Percentiles rank a stretch among this genome's conserved stretches.
Evolutionary conservation across 2,113 vertebrate species (phyloP).

Genomic region (Scomber japonicus): DNA sequence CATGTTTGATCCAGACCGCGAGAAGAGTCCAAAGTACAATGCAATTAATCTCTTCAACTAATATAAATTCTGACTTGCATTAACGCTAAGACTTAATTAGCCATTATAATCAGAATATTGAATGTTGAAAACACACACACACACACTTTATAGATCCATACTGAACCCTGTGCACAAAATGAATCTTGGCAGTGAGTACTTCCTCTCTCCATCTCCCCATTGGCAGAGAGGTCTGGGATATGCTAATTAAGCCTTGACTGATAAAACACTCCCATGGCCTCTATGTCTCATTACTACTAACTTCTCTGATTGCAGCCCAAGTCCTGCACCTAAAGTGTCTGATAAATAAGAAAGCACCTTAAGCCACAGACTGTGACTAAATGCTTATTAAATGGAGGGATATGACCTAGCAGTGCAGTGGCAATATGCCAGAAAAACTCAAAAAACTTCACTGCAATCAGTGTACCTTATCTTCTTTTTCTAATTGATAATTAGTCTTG

Average conservation of each 20-base stretch:
- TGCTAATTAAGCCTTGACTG: conserved; percentile 75
- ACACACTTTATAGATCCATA: conserved; percentile 40
- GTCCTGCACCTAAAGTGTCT: conserved; percentile 47
- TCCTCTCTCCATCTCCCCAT: conserved; percentile 62
- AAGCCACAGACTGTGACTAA: conserved; percentile 54
- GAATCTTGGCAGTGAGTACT: conserved; percentile 62
- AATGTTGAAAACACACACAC: conserved; percentile 4
- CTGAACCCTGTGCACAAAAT: conserved; percentile 30
- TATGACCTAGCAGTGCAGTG: conserved; percentile 34
- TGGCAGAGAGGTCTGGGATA: conserved; percentile 72
- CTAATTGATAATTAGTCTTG: conserved; percentile 84
- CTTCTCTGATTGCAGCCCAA: conserved; percentile 59
- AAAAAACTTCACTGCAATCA: conserved; percentile 62
- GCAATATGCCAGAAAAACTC: conserved; percentile 21
- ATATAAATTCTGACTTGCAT: conserved; percentile 33
- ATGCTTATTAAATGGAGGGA: conserved; percentile 54
- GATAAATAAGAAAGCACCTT: conserved; percentile 58
- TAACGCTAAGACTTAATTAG: conserved; percentile 36
- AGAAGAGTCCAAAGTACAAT: conserved; percentile 14
- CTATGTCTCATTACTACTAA: conserved; percentile 71
- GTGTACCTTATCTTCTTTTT: conserved; percentile 70
- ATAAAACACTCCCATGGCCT: conserved; percentile 75
- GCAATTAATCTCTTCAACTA: conserved; percentile 46
- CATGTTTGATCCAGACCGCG: conserved; percentile 4
- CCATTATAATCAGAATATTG: conserved; percentile 29